Evolutionary conservation across 2,797 vertebrate genomes (phyloP), one percentile per base, ranked within the genome.

Genomic region (Pseudotriccus pelzelni): DNA sequence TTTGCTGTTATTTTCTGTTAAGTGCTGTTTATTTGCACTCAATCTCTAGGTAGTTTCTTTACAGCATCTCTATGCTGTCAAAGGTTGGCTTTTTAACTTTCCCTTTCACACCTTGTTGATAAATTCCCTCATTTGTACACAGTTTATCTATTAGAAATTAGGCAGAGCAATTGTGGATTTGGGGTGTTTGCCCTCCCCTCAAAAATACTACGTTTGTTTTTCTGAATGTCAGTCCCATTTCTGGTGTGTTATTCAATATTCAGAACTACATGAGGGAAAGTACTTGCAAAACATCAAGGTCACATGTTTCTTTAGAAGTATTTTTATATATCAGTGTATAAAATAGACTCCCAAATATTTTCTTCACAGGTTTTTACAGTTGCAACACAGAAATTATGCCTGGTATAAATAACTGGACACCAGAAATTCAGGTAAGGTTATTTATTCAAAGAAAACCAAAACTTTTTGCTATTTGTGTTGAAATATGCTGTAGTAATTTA

Each of bases 341-440:
- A 73, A 60, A 50, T 46, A 20, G 30, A 66, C n/a, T 39, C 67
- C 44, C 20, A 56, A 78, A 67, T 87, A 20, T 89, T 94, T 96
- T 85, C 93, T 76, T 96, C 39, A 69, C 90, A 99, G 99, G 99
- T 25, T 99, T 99, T 98, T 99, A 99, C 97, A 99, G 99, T 97
- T 99, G 99, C 96, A 99, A 99, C 97, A 99, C 99, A 78, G 99
- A 99, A 97, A 97, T 98, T 86, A 99, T 99, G 99, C 99, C 99
- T 97, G 99, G 99, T 94, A 99, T 99, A 98, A 98, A 98, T 97
- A 99, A 99, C 97, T 99, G 99, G 99, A 99, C 99, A 70, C 98
- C 99, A 18, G 98, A 98, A 97, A 98, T 99, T 98, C 99, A 99
- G 98, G 99, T 99, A 96, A 97, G 75, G 9, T 34, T 64, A 43